Base-by-base conservation (phyloP, 2,113 vertebrate species). In the Cynopterus brachyotis region DNA sequence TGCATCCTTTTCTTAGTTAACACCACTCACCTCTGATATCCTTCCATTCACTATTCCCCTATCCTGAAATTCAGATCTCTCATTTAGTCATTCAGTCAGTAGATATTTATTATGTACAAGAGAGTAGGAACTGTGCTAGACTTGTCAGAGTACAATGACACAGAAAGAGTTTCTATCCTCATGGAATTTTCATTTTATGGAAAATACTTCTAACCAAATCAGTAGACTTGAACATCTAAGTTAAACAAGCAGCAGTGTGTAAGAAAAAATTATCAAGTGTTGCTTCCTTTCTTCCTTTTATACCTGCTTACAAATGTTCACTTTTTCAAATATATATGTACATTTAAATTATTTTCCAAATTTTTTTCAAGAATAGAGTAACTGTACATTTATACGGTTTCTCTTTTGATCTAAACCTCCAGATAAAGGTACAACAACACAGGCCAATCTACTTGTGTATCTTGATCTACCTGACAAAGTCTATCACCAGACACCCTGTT, bases 241-340 rank as follows among this genome's bases (percentile, higher is more conserved):
- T 60, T 47, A 59, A 22, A 57, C 7, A 91, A 80, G 57, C 24
- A 88, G n/a, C 9, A 83, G 12, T 55, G 40, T 78, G 4, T 20
- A 96, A 82, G 78, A 94, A 92, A 94, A 92, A 81, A 53, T 20
- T 83, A 64, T 35, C 3, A 35, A 92, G 37, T 53, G 13, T 24
- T 89, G 59, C 6, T 42, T 4, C 2, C 10, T 45, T 60, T 90
- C 30, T 16, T 80, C 19, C 35, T 72, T 50, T 50, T 55, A 87
- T 37, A 73, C 7, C 47, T 93, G 81, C 10, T 90, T 84, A 96
- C 89, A 59, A 40, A 17, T 35, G 42, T 42, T 79, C 69, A 67
- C 59, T 81, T 70, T 96, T 79, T 32, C 95, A 78, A 93, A 86
- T 32, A 64, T 5, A 37, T 32, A 79, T 53, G 37, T 24, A 76